Conservation (phyloP, 2,888 invertebrate species). For the Hydrotaea cyrtoneurina region DNA sequence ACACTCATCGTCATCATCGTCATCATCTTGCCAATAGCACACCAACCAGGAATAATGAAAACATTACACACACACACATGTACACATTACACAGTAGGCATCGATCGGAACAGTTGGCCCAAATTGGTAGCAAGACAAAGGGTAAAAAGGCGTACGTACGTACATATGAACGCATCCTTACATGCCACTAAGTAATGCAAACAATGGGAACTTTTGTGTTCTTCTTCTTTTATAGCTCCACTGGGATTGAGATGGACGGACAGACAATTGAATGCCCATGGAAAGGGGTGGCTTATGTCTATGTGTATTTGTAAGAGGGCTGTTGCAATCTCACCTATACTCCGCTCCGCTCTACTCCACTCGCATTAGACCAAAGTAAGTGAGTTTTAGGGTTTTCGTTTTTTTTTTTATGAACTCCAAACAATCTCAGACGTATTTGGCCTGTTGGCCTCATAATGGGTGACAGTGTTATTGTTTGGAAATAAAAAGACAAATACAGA, state of each 20-base stretch:
- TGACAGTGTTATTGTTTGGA: conserved; percentile 3
- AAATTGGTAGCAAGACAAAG: conserved; percentile 28
- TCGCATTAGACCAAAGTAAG: neutral
- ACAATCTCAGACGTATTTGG: neutral
- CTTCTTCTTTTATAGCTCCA: conserved; percentile 28
- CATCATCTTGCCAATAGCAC: neutral
- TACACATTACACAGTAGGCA: conserved; percentile 11
- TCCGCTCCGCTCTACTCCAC: neutral
- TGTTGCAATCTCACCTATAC: conserved; percentile 2
- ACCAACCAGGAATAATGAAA: conserved; percentile 27
- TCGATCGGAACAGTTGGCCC: conserved; percentile 26
- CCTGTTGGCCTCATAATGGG: neutral
- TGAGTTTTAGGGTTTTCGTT: neutral
- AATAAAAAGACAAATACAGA: neutral
- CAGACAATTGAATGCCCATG: conserved; percentile 7
- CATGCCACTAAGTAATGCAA: conserved; percentile 33
- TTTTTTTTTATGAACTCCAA: neutral
- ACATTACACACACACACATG: conserved; percentile 8
- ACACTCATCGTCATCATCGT: too few relatives aligned
- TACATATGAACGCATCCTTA: neutral
- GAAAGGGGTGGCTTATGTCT: conserved; percentile 20
- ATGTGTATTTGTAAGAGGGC: neutral
- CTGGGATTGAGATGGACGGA: neutral
- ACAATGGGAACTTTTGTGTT: neutral
- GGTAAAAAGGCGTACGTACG: conserved; percentile 17